phyloP scores from a whole-genome alignment of 2,888 invertebrate genomes.

The Cyclophora albipunctata region DNA sequence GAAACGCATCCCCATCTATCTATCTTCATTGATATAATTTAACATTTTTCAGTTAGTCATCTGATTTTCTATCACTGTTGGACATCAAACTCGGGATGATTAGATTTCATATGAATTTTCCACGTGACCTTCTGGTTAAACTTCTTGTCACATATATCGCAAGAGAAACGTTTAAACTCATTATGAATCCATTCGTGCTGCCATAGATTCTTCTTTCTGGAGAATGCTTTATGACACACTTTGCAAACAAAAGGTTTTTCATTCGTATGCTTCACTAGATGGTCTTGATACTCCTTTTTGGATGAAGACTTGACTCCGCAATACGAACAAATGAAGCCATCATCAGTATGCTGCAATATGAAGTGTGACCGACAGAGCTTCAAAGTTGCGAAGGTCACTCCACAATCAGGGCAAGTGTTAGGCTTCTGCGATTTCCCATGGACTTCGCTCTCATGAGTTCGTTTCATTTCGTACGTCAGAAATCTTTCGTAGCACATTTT shows the following conservation, averaged over 20 bases:
- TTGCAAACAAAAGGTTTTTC: conserved; percentile 68
- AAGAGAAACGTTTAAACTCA: conserved; percentile 55
- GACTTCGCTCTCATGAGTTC: conserved; percentile 40
- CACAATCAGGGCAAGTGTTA: conserved; percentile 50
- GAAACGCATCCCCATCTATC: too few relatives aligned
- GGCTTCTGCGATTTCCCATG: conserved; percentile 44
- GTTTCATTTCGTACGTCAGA: conserved; percentile 46
- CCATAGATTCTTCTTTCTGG: conserved; percentile 53
- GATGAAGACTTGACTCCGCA: conserved; percentile 56
- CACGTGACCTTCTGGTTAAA: conserved; percentile 64
- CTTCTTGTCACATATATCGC: conserved; percentile 54
- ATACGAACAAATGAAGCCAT: conserved; percentile 50
- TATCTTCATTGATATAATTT: too few relatives aligned
- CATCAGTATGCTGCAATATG: conserved; percentile 49
- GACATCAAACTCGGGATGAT: conserved; percentile 1
- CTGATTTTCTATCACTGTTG: too few relatives aligned
- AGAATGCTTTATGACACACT: conserved; percentile 60
- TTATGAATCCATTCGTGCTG: conserved; percentile 67
- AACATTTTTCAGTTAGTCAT: too few relatives aligned
- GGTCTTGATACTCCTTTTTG: conserved; percentile 50
- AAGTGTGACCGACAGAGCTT: conserved; percentile 30
- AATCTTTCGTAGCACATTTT: conserved; percentile 52
- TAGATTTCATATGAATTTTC: conserved; percentile 59
- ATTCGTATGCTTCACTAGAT: conserved; percentile 70
- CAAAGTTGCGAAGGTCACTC: conserved; percentile 39